Base-by-base conservation (phyloP, 2,113 vertebrate genomes). In the Microcebus ravelobensis region DNA sequence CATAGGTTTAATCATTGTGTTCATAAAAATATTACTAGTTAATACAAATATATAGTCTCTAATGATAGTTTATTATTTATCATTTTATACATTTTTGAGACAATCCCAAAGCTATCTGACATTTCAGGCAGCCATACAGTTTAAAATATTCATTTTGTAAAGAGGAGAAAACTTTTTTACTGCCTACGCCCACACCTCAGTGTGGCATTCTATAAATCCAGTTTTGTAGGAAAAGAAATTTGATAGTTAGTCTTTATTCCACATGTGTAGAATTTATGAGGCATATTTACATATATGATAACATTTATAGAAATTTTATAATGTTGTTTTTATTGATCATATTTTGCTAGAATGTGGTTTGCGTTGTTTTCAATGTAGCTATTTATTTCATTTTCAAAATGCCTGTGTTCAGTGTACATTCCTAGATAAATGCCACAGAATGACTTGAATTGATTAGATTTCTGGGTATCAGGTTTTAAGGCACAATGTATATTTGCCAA, bases 221-320 rank as follows among this genome's bases (percentile, higher is more conserved):
- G 17, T 73, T 91, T 94, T 97, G 70, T 73, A 95, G 90, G 95
- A 91, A 97, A 94, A 74, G 27, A 48, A 79, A 59, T 84, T 91
- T 96, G 82, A 34, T 86, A 70, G 95, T 97, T 93, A 80, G 86
- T 79, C 84, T 95, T 98, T 98, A 97, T 92, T 36, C 34, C 45
- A 88, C 48, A 79, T 88, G 63, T 25, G 29, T 93, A 94, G 50
- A 93, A 92, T 97, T 97, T 97, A 90, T 83, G 95, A 57, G 89
- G 68, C 85, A 71, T 50, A 88, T 81, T 88, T 92, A 91, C 91
- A 34, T 59, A 0, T 77, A 0, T 68, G 83, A 94, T 97, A 96
- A 95, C 97, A 97, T 98, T 98, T 95, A 97, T 93, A 97, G 88
- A 68, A 81, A 73, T 92, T 98, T 96, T 95, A 95, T 97, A 97